These are phyloP conservation scores for Chauna torquata DNA, from an alignment of 2,113 vertebrate genomes.

Conservation along the genomic window DNA sequence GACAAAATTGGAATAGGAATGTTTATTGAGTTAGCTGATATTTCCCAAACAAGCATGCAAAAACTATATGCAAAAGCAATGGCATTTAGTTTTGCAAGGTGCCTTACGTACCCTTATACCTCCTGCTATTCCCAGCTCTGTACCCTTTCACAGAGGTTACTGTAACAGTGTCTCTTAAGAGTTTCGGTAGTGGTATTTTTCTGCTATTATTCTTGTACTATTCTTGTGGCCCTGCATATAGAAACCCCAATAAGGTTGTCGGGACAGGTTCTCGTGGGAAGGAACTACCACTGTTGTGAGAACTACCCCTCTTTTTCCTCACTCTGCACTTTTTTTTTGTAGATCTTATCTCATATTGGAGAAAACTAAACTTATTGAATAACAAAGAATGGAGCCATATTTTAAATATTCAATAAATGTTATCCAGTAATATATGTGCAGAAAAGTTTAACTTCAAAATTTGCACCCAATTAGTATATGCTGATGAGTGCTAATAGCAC, in stretches of 20 bases:
- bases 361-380: background rate
- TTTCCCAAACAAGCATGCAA: background rate
- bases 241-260: background rate
- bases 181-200: background rate
- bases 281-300: background rate
- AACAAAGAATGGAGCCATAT: background rate
- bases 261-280: background rate
- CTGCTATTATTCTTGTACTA: background rate
- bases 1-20: background rate
- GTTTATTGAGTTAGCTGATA: background rate
- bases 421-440: background rate
- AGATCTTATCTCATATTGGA: background rate
- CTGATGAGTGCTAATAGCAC: background rate
- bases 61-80: background rate
- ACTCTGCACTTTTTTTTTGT: background rate
- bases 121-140: background rate
- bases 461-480: background rate
- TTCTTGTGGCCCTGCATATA: background rate
- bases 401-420: background rate
- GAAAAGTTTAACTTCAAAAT: background rate
- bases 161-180: background rate
- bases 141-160: background rate
- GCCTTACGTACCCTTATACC: background rate
- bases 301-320: background rate
- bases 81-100: background rate